Evolutionary conservation across 2,797 vertebrate species (phyloP).

Genomic region (Cyprinodon diabolis): DNA sequence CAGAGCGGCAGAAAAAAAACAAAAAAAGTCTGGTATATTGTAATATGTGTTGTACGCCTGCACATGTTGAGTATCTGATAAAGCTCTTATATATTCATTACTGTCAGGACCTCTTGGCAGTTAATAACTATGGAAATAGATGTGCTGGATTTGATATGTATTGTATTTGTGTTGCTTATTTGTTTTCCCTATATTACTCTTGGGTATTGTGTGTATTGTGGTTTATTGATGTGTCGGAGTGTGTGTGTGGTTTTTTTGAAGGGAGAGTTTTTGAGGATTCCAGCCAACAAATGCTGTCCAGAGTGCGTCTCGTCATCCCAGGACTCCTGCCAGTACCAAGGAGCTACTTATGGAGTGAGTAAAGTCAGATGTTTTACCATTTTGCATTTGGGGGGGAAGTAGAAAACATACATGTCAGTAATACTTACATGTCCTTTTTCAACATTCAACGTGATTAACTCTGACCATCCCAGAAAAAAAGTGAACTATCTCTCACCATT

Average conservation of each 20-base stretch:
- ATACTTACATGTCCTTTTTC: too few species aligned
- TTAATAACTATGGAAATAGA: conserved; percentile 34
- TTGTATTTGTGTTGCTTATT: conserved; percentile 7
- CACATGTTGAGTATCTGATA: background rate
- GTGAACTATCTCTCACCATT: too few species aligned
- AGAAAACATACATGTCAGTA: too few species aligned
- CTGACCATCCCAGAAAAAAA: too few species aligned
- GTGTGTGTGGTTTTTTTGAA: conserved; percentile 55
- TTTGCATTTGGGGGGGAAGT: background rate
- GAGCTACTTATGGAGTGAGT: conserved; percentile 84
- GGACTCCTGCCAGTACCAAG: conserved; percentile 85
- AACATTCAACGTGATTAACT: too few species aligned
- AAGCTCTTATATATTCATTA: conserved; percentile 14
- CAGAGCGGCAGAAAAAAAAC: background rate
- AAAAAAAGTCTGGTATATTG: background rate
- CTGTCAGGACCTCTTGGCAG: background rate
- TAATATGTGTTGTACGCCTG: conserved; percentile 10
- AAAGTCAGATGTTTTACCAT: background rate
- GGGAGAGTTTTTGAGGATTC: conserved; percentile 88
- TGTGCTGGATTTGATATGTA: background rate
- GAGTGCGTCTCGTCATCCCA: conserved; percentile 78
- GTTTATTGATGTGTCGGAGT: conserved; percentile 4
- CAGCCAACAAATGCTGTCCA: conserved; percentile 89
- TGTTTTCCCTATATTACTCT: background rate
- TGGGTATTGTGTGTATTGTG: conserved; percentile 8